Evolutionary conservation across 2,888 invertebrate genomes (phyloP), one percentile per base, ranked within the genome.

Genomic region (Scaeva pyrastri): DNA sequence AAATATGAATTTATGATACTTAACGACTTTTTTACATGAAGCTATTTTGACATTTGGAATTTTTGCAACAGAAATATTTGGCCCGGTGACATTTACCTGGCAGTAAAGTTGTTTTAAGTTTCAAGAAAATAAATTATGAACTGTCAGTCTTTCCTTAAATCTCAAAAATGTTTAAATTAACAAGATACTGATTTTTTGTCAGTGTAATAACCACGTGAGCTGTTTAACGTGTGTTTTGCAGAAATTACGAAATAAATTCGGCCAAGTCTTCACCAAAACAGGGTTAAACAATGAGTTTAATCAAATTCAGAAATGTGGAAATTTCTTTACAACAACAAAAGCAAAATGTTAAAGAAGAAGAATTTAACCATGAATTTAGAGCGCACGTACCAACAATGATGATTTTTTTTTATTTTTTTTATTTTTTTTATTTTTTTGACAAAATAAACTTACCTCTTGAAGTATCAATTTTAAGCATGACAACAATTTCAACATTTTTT

Each of bases 201-300:
- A 1, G 31, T 56, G 56, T 56, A 56, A 10, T 31, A 1, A 31
- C 16, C 4, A 1, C 55, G 19, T 11, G 3, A 2, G 10, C 50
- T 16, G 14, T 14, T 62, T 62, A 50, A 8, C 48, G 23, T 66
- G 81, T 56, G 31, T 31, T 58, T 77, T 68, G 66, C 77, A 60
- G 43, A 78, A 82, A 68, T 77, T 39, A 48, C 58, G 52, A 64
- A 72, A 43, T 52, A 77, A n/a, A 73, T 82, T 82, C 77, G 66
- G 77, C 66, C 82, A 82, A 77, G 60, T 82, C 52, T 73, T 64
- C 11, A 48, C 52, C 12, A 26, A 12, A 48, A 39, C 48, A 16
- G 50, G 43, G 43, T 39, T 73, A 62, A 64, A 39, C 19, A 71
- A 64, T 58, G 60, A 50, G 58, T 60, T 48, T 41, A 60, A 60